Evolutionary conservation across 2,797 vertebrate genomes (phyloP).

Genomic region (Pipistrellus pipistrellus): DNA sequence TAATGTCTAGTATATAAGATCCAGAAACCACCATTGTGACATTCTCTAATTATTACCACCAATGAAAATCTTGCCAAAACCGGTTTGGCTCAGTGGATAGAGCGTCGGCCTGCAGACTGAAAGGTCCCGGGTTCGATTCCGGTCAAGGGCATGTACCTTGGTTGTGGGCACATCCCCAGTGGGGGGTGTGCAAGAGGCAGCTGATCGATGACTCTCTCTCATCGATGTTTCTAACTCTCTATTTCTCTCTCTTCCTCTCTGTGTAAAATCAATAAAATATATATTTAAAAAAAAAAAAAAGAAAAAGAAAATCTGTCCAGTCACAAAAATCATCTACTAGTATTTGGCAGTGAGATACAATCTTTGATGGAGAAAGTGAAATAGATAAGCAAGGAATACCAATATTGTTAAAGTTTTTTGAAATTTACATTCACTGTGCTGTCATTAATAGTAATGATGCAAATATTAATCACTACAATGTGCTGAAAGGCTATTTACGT

Average conservation of each 20-base stretch:
- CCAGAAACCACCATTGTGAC: neutral
- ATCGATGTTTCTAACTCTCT: too few relatives aligned
- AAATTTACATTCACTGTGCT: neutral
- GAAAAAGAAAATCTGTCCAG: constrained; percentile 48
- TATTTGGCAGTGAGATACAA: neutral
- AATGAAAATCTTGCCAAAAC: too few relatives aligned
- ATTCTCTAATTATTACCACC: neutral
- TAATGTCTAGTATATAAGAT: neutral
- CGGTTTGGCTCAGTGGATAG: too few relatives aligned
- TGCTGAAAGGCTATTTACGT: neutral
- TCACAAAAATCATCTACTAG: neutral
- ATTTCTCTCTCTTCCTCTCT: too few relatives aligned
- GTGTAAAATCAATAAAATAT: too few relatives aligned
- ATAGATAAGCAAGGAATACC: neutral
- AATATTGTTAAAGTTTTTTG: neutral
- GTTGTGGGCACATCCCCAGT: too few relatives aligned
- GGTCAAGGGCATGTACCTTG: too few relatives aligned
- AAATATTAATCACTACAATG: neutral
- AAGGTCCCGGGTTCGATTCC: too few relatives aligned
- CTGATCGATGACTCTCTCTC: too few relatives aligned
- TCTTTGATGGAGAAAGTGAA: constrained; percentile 1
- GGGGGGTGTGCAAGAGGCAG: too few relatives aligned
- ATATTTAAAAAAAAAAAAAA: too few relatives aligned
- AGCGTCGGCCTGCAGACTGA: too few relatives aligned
- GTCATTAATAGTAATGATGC: neutral